Evolutionary conservation across 2,797 vertebrate species (phyloP), one percentile per base, ranked within the genome.

Genomic region (Philypnodon macrostomus): DNA sequence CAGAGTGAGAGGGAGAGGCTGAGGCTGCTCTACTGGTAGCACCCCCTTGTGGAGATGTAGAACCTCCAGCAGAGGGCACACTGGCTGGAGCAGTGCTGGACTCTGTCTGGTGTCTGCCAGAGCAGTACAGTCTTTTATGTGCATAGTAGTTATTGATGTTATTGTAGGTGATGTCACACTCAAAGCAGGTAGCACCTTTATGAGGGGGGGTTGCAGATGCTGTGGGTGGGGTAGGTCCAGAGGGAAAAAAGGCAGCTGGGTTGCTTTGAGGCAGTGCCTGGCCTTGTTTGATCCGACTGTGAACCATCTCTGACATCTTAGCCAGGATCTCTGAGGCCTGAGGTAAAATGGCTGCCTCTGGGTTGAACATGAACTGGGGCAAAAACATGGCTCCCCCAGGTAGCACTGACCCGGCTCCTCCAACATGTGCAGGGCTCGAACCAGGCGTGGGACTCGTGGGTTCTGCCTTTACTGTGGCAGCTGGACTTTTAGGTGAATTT

Each of bases 301-400:
- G 95, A 44, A 98, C 95, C 91, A 98, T 92, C 84, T 98, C 96
- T 0, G 95, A 98, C 96, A 98, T 98, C 76, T 97, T 98, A 1
- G 96, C 96, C 73, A 98, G 82, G 61, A 98, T 98, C 75, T 98
- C 95, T 0, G 96, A 97, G 0, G 96, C 96, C 48, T 96, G 96
- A 0, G 96, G 95, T 56, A 96, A 86, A 29, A 94, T 90, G 0
- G 93, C 77, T 5, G 92, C 88, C 40, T 97, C 95, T 0, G 93
- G 90, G 49, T 87, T 87, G 6, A 96, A 93, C 75, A 95, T 79
- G 30, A 94, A 94, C 60, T 94, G 94, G 0, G 95, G 92, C 37
- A 97, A 70, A 62, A 98, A 92, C 42, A 96, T 73, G 0, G 93
- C 80, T 19, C 93, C 93, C 0, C 91, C 91, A 0, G 92, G 89